These are phyloP conservation scores for Gymnoscopelus microlampas DNA, from an alignment of 2,797 vertebrate genomes.

Conservation along the genomic window DNA sequence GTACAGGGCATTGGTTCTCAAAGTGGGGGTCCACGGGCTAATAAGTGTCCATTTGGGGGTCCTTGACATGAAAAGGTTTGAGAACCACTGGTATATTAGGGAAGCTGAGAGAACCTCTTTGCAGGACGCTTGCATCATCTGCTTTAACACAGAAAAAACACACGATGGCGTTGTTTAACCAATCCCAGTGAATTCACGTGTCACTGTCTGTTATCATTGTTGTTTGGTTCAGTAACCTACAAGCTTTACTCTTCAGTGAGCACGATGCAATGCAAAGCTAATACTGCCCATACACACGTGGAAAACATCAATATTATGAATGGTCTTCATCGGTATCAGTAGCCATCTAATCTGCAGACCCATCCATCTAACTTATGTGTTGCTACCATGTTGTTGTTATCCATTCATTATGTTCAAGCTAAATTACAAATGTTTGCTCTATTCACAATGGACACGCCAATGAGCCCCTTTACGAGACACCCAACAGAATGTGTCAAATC, in stretches of 20 bases:
- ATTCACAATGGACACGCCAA: neutral
- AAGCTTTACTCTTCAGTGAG: neutral
- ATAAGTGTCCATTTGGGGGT: too few relatives aligned
- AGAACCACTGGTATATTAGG: too few relatives aligned
- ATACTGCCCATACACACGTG: too few relatives aligned
- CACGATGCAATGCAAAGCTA: fast-evolving
- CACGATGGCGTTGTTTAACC: slow-evolving; percentile 51
- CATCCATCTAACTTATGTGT: slow-evolving; percentile 8
- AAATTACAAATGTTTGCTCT: neutral
- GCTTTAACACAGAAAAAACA: slow-evolving; percentile 19
- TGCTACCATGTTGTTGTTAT: neutral
- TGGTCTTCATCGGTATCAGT: neutral
- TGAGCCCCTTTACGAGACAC: neutral
- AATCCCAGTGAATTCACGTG: neutral
- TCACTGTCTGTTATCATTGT: neutral
- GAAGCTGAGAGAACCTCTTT: slow-evolving; percentile 27
- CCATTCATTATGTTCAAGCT: slow-evolving; percentile 9
- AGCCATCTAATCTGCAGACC: neutral
- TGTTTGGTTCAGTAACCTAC: neutral
- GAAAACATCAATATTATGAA: fast-evolving
- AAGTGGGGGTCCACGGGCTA: too few relatives aligned
- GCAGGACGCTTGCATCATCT: slow-evolving; percentile 82
- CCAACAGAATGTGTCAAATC: neutral
- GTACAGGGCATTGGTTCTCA: too few relatives aligned
- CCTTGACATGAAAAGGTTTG: too few relatives aligned